Evolutionary conservation across 2,888 invertebrate species (phyloP), one percentile per base, ranked within the genome.

Genomic region (Galeruca laticollis): DNA sequence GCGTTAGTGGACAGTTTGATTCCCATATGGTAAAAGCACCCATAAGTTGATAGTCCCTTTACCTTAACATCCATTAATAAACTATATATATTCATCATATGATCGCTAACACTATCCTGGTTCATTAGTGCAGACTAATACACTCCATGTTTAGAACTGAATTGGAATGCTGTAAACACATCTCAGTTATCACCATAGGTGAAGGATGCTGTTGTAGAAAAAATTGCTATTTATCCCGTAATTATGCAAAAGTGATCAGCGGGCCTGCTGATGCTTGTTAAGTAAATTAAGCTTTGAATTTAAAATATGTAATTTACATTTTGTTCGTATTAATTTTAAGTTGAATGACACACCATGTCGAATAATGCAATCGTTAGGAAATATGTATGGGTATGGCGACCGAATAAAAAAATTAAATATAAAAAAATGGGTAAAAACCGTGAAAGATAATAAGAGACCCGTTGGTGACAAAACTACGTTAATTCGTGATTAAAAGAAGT

Each of bases 51-150:
- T 74, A 72, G 74, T 69, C 74, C 73, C 73, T 71, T 75, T 75
- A 73, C 74, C 75, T 75, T 75, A 76, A 75, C 72, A 70, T 75
- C 73, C 71, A 74, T 75, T 77, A 77, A 75, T 75, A 75, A 70
- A 74, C 74, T 61, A 75, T 75, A 74, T 75, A 60, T 76, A 78
- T 76, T 75, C 75, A 75, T 70, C 71, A 71, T 76, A 76, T 75
- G 74, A 75, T 73, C 70, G 70, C 60, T 69, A 71, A 69, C 73
- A 69, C 72, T 72, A 62, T 68, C 67, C 62, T 60, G 67, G 68
- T 76, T 77, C 77, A 77, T 77, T 77, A 77, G 75, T 69, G 73
- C 73, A 73, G 72, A 72, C 72, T 74, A 73, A 73, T 73, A 73
- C 71, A 68, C 49, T 57, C 77, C 76, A 73, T 76, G 73, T 77